A percentile compares a stretch with the other conserved stretches of the same genome.
Evolutionary conservation across 2,888 invertebrate genomes (phyloP).

Genomic region (Ditula angustiorana): DNA sequence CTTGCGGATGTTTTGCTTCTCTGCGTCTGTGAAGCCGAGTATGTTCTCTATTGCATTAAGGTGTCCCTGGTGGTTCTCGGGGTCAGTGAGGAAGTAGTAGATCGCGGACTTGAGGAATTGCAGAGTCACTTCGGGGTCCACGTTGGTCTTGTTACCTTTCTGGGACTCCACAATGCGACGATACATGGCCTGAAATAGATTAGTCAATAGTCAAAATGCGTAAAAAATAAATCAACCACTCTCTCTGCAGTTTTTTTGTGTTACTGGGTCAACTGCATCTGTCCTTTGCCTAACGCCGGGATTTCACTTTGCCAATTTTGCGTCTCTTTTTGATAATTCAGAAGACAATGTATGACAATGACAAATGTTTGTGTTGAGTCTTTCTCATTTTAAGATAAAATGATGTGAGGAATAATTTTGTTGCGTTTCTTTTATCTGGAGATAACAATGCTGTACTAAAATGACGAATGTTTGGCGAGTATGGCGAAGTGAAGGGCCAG

Average conservation of each 20-base stretch:
- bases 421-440: no score
- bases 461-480: no score
- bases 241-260: not conserved
- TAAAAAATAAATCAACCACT: not conserved
- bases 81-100: slow-evolving; percentile 96
- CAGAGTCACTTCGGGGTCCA: slow-evolving; percentile 96
- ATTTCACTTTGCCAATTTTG: no score
- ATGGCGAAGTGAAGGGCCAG: no score
- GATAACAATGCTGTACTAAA: no score
- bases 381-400: no score
- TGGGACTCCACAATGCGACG: slow-evolving; percentile 92
- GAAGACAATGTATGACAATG: no score
- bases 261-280: no score
- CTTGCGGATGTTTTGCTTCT: slow-evolving; percentile 92
- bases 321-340: no score
- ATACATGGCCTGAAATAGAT: slow-evolving; percentile 91
- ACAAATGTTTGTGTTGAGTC: no score
- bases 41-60: slow-evolving; percentile 96
- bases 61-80: slow-evolving; percentile 95
- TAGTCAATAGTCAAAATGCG: not conserved
- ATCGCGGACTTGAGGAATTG: slow-evolving; percentile 97
- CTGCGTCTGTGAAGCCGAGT: slow-evolving; percentile 93
- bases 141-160: slow-evolving; percentile 88
- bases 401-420: no score
- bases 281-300: no score